These are phyloP conservation scores for Probaryconus sp. DNA, from an alignment of 1,140 invertebrate genomes.

Conservation along the genomic window DNA sequence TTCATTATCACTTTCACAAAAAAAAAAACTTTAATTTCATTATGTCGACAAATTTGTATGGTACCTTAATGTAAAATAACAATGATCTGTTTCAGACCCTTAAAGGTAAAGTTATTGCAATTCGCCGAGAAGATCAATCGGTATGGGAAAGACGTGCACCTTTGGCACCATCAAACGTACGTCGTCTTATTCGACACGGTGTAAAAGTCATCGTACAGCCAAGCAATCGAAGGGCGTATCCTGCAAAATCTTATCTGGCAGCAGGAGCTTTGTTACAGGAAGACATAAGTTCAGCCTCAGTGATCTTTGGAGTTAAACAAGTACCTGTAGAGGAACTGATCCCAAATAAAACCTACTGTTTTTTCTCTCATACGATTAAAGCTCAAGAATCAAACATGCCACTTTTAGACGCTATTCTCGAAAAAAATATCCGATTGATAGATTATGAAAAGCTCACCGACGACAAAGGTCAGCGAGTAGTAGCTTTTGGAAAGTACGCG, in stretches of 20 bases:
- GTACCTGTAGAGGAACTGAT: conserved; percentile 96
- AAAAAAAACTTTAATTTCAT: too few relatives aligned
- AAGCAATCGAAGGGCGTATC: conserved; percentile 97
- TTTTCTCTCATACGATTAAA: conserved; percentile 99
- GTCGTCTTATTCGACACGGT: conserved; percentile 89
- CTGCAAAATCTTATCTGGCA: conserved; percentile 87
- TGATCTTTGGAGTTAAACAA: conserved; percentile 99
- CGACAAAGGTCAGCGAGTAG: conserved; percentile 90
- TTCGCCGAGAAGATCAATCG: conserved; percentile 95
- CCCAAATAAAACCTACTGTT: conserved; percentile 97
- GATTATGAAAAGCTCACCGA: conserved; percentile 99
- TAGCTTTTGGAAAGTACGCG: conserved; percentile 99
- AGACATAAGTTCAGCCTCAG: conserved; percentile 95
- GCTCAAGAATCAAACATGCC: conserved; percentile 99
- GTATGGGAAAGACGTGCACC: conserved; percentile 99
- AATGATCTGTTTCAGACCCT: conserved; percentile 57
- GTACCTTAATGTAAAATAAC: too few relatives aligned
- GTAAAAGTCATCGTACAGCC: conserved; percentile 98
- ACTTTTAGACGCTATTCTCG: conserved; percentile 95
- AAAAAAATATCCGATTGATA: conserved; percentile 97
- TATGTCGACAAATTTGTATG: too few relatives aligned
- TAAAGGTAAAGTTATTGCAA: conserved; percentile 85
- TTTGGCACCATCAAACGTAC: conserved; percentile 94
- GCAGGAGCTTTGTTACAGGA: conserved; percentile 94
- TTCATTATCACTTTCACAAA: too few relatives aligned